Evolutionary conservation across 2,113 vertebrate species (phyloP).

Genomic region (Cebidichthys violaceus): DNA sequence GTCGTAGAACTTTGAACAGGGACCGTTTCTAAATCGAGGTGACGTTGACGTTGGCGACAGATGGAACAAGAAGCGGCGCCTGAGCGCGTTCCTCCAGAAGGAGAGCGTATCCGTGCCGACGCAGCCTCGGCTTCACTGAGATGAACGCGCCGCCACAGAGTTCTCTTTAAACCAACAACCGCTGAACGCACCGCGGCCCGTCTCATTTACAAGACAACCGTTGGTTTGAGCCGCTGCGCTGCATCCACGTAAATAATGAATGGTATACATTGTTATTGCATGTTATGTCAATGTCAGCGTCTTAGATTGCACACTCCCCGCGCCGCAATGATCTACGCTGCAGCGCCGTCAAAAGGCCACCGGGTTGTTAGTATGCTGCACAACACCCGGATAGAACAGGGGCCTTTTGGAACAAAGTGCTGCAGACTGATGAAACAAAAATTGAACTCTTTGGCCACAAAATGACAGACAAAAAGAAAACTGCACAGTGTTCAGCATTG

Average conservation of each 20-base stretch:
- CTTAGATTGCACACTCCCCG: not conserved
- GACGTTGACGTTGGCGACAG: no score
- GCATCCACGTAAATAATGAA: not conserved
- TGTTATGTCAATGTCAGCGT: not conserved
- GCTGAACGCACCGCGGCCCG: not conserved
- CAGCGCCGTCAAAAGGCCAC: not conserved
- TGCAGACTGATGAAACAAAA: slow-evolving; percentile 42
- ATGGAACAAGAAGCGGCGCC: no score
- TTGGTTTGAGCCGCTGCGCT: not conserved
- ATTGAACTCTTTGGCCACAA: slow-evolving; percentile 21
- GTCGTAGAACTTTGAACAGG: no score
- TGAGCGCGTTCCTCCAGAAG: no score
- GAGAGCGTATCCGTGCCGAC: no score
- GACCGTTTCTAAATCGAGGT: no score
- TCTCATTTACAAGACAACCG: not conserved
- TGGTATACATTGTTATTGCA: not conserved
- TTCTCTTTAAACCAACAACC: not conserved
- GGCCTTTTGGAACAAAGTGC: slow-evolving; percentile 13
- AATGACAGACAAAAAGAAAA: not conserved
- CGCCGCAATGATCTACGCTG: not conserved
- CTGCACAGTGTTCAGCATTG: not conserved
- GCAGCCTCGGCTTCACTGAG: not conserved
- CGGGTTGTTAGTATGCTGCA: slow-evolving; percentile 11
- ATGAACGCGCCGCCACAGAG: not conserved
- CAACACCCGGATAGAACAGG: slow-evolving; percentile 5